Conservation (phyloP, 1,140 invertebrate species). For the Drosophila punjabiensis region DNA sequence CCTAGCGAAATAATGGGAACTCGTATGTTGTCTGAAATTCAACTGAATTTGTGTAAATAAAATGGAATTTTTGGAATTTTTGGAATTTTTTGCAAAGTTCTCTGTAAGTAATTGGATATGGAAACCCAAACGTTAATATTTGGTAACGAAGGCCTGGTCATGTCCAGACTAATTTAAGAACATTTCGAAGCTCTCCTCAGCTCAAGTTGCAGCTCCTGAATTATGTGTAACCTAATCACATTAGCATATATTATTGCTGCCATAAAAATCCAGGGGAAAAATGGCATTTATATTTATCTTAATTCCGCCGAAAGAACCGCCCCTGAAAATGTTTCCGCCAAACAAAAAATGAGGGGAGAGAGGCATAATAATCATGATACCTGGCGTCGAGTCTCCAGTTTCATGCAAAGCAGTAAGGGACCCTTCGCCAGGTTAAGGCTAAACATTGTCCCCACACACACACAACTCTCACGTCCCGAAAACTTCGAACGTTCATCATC, state of each 20-base stretch:
- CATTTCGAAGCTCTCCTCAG: neutral
- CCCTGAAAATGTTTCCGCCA: slow-evolving; percentile 9
- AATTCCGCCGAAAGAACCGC: slow-evolving; percentile 34
- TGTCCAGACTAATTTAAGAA: slow-evolving; percentile 7
- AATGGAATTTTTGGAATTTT: slow-evolving; percentile 79
- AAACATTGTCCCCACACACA: slow-evolving; percentile 20
- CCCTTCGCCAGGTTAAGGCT: neutral
- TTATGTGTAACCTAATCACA: slow-evolving; percentile 54
- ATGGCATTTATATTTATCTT: slow-evolving; percentile 57
- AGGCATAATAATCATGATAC: slow-evolving; percentile 49
- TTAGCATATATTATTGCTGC: slow-evolving; percentile 60
- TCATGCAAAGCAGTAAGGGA: slow-evolving; percentile 43
- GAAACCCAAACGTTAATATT: slow-evolving; percentile 8
- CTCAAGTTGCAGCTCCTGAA: slow-evolving; percentile 17
- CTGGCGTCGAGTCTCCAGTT: slow-evolving; percentile 68
- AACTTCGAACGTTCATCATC: slow-evolving; percentile 64
- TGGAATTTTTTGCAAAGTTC: slow-evolving; percentile 59
- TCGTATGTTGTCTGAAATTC: slow-evolving; percentile 52
- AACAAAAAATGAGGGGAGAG: neutral
- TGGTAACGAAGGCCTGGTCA: neutral
- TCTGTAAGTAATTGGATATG: slow-evolving; percentile 25
- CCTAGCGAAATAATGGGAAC: slow-evolving; percentile 45
- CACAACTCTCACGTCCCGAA: slow-evolving; percentile 33
- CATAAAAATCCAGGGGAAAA: slow-evolving; percentile 33
- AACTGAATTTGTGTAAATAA: slow-evolving; percentile 75